Percentiles rank a stretch among this genome's conserved stretches.
These are phyloP conservation scores for Ormyrus pomaceus DNA, from an alignment of 2,888 invertebrate species.

Conservation along the genomic window DNA sequence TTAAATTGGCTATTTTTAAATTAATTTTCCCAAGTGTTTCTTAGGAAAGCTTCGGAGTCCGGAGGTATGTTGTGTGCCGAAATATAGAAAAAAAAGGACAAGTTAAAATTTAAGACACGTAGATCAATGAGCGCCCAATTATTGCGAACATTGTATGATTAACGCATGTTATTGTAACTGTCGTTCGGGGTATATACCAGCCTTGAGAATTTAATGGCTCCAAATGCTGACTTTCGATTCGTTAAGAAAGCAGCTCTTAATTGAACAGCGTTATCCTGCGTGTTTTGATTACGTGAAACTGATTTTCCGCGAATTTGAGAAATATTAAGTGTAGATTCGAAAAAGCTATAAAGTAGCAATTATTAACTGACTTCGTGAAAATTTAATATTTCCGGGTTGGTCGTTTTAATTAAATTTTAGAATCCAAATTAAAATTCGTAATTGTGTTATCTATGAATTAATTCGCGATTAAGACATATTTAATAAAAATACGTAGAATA, in stretches of 20 bases:
- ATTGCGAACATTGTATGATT: slow-evolving; percentile 36
- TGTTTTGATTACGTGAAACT: slow-evolving; percentile 31
- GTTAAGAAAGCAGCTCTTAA: slow-evolving; percentile 52
- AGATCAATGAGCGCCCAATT: slow-evolving; percentile 41
- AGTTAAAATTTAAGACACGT: slow-evolving; percentile 15
- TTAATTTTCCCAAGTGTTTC: not conserved
- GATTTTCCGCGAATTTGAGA: not conserved
- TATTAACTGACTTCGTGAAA: too few species aligned
- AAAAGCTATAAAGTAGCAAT: too few species aligned
- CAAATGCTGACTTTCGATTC: slow-evolving; percentile 54
- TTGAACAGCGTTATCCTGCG: slow-evolving; percentile 38
- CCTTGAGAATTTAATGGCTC: slow-evolving; percentile 53
- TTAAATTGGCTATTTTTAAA: not conserved
- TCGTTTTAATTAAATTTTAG: too few species aligned
- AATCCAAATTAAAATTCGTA: too few species aligned
- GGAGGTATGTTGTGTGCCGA: too few species aligned
- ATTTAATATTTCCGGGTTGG: too few species aligned
- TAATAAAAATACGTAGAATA: not conserved
- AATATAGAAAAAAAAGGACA: not conserved
- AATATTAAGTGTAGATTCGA: too few species aligned
- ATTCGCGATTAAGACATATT: too few species aligned
- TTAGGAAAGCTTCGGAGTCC: not conserved
- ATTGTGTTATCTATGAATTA: too few species aligned
- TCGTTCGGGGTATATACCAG: slow-evolving; percentile 39
- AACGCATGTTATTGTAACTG: slow-evolving; percentile 35